Evolutionary conservation across 2,113 vertebrate genomes (phyloP), one percentile per base, ranked within the genome.

Genomic region (Cavia aperea): DNA sequence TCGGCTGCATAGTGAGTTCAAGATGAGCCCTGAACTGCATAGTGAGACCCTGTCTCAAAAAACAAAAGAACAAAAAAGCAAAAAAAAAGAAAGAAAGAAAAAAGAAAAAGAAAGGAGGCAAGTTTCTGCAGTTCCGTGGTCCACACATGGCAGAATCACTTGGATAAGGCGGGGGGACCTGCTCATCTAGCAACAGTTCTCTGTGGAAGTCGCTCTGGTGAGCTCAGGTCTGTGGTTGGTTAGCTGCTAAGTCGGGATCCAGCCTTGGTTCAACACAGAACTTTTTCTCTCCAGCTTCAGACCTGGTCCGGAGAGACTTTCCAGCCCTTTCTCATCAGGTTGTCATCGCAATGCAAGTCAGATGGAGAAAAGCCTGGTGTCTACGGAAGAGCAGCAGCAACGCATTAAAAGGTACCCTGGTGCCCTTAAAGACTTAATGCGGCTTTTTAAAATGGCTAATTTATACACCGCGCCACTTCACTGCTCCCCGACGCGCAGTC

Each of bases 381-480:
- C 91, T 94, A 94, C 82, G 92, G 95, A 96, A 94, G 93, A 95
- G 88, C 62, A 39, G 63, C 83, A 85, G 90, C 90, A 43, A 51
- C 13, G 60, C 79, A 79, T 94, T 95, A 93, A 92, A 95, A 92
- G 70, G 83, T 84, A 92, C 95, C 89, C 90, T 56, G 72, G 77
- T 94, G 95, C 89, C 94, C 94, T 92, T 78, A 58, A 91, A 94
- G 92, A 93, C 90, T 92, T 93, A 89, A 93, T 78, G 62, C 43
- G 79, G 89, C 89, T 93, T 94, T 94, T 95, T 49, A 70, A 95
- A 96, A 92, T 79, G 72, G 58, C 92, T 96, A 89, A 96, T 97
- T 96, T 96, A 94, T 92, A 89, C 93, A 92, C 83, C 51, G 84
- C 93, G 91, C 90, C 92, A 11, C 60, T 54, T 8, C 13, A 78